Evolutionary conservation across 2,888 invertebrate species (phyloP).

Genomic region (Erebia palarica): DNA sequence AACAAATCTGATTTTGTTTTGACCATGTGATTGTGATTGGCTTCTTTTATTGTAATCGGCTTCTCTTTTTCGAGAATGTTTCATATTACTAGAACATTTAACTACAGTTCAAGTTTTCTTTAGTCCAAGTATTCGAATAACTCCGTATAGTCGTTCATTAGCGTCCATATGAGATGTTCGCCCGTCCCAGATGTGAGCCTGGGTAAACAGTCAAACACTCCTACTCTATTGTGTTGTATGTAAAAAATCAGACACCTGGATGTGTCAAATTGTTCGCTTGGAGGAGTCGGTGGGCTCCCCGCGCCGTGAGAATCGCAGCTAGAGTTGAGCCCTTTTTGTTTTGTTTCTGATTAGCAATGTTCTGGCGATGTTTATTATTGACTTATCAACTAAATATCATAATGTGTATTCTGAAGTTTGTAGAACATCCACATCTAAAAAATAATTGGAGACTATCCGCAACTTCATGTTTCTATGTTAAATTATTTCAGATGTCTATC

Average conservation of each 20-base stretch:
- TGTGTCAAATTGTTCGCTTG: conserved; percentile 80
- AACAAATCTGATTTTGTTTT: too few relatives aligned
- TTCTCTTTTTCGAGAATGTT: neutral
- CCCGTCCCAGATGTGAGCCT: conserved; percentile 77
- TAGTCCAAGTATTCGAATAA: conserved; percentile 43
- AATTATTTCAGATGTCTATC: too few relatives aligned
- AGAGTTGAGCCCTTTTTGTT: conserved; percentile 41
- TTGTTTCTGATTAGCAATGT: conserved; percentile 46
- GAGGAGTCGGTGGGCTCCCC: conserved; percentile 52
- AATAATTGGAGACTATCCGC: neutral
- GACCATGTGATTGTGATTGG: too few relatives aligned
- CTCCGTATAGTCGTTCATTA: conserved; percentile 63
- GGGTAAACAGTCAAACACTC: conserved; percentile 62
- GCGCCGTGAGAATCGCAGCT: conserved; percentile 70
- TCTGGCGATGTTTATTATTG: conserved; percentile 40
- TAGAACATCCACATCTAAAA: neutral
- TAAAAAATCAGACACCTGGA: conserved; percentile 81
- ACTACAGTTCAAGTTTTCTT: neutral
- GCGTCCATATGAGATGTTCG: conserved; percentile 77
- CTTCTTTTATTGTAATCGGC: neutral
- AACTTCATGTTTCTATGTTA: too few relatives aligned
- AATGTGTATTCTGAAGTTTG: neutral
- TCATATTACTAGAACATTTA: neutral
- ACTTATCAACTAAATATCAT: neutral
- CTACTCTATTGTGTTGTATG: conserved; percentile 66